These are phyloP conservation scores for Sula dactylatra DNA, from an alignment of 2,113 vertebrate species.

Conservation along the genomic window DNA sequence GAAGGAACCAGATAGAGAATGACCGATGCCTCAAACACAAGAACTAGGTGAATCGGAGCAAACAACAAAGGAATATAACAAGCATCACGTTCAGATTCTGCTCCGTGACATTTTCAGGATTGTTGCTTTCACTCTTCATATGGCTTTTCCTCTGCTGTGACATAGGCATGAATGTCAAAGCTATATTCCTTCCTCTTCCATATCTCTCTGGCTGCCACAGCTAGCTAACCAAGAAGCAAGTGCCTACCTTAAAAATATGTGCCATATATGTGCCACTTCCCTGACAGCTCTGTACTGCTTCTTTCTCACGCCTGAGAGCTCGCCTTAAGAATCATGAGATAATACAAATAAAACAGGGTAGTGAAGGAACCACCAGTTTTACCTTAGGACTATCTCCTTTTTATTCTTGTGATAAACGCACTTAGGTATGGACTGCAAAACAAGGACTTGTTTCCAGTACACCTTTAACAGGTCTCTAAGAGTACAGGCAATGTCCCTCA, in stretches of 20 bases:
- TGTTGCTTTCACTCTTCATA: neutral
- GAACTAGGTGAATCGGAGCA: neutral
- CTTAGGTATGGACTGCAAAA: neutral
- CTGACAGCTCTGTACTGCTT: neutral
- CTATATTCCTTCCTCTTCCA: neutral
- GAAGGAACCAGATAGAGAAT: neutral
- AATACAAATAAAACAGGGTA: neutral
- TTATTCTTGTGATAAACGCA: neutral
- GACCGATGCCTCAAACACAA: neutral
- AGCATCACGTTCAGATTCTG: neutral
- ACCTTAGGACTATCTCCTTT: neutral
- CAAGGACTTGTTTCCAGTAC: neutral
- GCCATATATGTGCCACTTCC: neutral
- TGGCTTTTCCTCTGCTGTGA: neutral
- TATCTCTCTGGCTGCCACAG: neutral
- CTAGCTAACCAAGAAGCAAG: neutral
- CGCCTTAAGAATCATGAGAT: neutral
- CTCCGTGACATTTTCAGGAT: neutral
- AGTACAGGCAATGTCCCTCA: rapidly evolving
- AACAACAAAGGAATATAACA: neutral
- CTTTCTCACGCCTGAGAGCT: neutral
- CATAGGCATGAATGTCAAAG: neutral
- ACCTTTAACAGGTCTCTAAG: neutral
- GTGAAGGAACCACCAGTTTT: neutral
- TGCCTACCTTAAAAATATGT: neutral